These are phyloP conservation scores for Bombus consobrinus DNA, from an alignment of 1,140 invertebrate species.

Conservation along the genomic window DNA sequence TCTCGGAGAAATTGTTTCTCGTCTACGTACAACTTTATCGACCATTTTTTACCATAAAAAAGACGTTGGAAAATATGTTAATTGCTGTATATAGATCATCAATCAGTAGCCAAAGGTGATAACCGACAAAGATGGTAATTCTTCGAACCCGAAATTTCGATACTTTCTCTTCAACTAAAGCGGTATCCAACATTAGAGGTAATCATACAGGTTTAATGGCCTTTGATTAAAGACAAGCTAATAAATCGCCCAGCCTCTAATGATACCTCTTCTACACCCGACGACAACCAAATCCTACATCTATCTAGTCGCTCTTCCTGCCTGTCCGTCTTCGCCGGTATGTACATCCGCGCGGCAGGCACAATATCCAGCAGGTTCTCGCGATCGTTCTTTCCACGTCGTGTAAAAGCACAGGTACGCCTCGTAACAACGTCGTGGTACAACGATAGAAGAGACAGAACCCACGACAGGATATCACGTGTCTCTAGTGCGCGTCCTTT, in stretches of 20 bases:
- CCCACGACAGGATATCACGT: conserved; percentile 56
- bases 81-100: not conserved
- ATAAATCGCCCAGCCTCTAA: conserved; percentile 14
- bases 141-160: not conserved
- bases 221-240: conserved; percentile 10
- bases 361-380: conserved; percentile 41
- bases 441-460: conserved; percentile 28
- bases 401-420: conserved; percentile 33
- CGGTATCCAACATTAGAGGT: not conserved
- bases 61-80: not conserved
- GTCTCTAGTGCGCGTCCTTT: conserved; percentile 32
- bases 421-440: conserved; percentile 38
- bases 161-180: not conserved
- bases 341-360: conserved; percentile 15
- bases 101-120: not conserved
- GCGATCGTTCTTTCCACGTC: conserved; percentile 44
- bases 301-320: conserved; percentile 10
- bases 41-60: not conserved
- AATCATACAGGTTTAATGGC: not conserved
- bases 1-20: not conserved
- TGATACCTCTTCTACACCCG: not conserved
- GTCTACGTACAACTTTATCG: not conserved
- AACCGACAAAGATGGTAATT: not conserved
- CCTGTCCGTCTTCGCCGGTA: not conserved
- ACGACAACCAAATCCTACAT: conserved; percentile 7